Percentiles rank a stretch among this genome's conserved stretches.
phyloP scores from a whole-genome alignment of 2,113 vertebrate genomes.

The Genyomyrus donnyi region DNA sequence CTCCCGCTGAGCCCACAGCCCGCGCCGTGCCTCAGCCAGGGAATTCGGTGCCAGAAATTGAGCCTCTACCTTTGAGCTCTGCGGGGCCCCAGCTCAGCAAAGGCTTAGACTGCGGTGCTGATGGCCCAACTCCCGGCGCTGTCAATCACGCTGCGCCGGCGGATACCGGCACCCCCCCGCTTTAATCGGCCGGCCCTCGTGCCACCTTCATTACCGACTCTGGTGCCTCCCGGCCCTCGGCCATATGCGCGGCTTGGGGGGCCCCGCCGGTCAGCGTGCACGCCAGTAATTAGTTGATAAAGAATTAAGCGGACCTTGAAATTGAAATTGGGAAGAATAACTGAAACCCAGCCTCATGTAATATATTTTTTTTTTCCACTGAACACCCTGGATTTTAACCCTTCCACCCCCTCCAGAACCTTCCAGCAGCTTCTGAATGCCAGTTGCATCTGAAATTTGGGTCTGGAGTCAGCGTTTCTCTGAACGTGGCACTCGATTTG shows the following conservation, averaged over 20 bases:
- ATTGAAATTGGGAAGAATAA: constrained; percentile 85
- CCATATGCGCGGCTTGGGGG: constrained; percentile 87
- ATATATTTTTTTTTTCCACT: constrained; percentile 27
- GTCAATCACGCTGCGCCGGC: constrained; percentile 70
- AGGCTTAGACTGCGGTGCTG: constrained; percentile 52
- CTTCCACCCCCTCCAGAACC: constrained; percentile 38
- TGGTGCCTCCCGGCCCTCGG: constrained; percentile 75
- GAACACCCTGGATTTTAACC: not conserved
- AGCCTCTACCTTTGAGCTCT: constrained; percentile 64
- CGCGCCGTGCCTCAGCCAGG: constrained; percentile 63
- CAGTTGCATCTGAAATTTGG: constrained; percentile 6
- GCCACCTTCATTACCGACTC: constrained; percentile 78
- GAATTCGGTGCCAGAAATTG: constrained; percentile 65
- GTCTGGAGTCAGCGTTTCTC: constrained; percentile 10
- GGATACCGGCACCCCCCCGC: constrained; percentile 54
- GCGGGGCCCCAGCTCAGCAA: constrained; percentile 64
- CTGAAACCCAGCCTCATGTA: constrained; percentile 50
- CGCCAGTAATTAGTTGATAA: constrained; percentile 88
- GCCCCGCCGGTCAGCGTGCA: constrained; percentile 82
- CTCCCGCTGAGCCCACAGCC: constrained; percentile 77
- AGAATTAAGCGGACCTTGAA: constrained; percentile 98
- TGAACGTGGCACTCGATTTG: not conserved
- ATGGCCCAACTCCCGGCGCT: constrained; percentile 62
- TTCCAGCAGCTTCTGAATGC: constrained; percentile 15
- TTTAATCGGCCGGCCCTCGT: constrained; percentile 71